A percentile compares a stretch with the other conserved stretches of the same genome.
Conservation (phyloP, 1,140 invertebrate genomes). For the Halyomorpha halys region DNA sequence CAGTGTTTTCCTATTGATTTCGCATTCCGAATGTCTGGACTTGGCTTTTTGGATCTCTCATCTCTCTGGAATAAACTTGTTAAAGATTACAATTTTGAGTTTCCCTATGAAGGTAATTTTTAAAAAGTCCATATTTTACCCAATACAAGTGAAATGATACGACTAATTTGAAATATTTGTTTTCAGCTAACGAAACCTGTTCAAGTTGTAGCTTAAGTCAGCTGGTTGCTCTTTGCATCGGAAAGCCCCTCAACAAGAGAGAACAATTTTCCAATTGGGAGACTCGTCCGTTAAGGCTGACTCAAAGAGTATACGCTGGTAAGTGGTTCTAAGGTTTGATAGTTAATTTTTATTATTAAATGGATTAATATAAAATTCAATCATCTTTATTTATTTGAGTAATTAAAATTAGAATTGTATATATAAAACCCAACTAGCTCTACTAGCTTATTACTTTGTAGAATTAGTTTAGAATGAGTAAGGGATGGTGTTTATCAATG, state of each 20-base stretch:
- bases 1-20: constrained; percentile 40
- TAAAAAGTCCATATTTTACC: too few species aligned
- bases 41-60: constrained; percentile 43
- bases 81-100: constrained; percentile 39
- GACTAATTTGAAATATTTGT: too few species aligned
- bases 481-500: too few species aligned
- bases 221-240: constrained; percentile 60
- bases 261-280: constrained; percentile 87
- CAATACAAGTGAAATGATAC: too few species aligned
- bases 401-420: too few species aligned
- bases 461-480: too few species aligned
- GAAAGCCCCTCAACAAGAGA: constrained; percentile 59
- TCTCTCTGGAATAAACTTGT: constrained; percentile 43
- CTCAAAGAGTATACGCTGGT: constrained; percentile 71
- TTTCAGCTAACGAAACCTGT: constrained; percentile 17
- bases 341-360: too few species aligned
- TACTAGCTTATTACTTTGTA: too few species aligned
- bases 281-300: constrained; percentile 57
- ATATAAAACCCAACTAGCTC: too few species aligned
- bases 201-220: constrained; percentile 31
- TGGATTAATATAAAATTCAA: too few species aligned
- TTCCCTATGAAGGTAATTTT: constrained; percentile 40
- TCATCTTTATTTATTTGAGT: too few species aligned
- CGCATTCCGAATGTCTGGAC: constrained; percentile 42
- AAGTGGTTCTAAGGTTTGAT: background rate